Conservation (phyloP, 64 coral and sea anemone species). For the Stichodactyla mertensii region DNA sequence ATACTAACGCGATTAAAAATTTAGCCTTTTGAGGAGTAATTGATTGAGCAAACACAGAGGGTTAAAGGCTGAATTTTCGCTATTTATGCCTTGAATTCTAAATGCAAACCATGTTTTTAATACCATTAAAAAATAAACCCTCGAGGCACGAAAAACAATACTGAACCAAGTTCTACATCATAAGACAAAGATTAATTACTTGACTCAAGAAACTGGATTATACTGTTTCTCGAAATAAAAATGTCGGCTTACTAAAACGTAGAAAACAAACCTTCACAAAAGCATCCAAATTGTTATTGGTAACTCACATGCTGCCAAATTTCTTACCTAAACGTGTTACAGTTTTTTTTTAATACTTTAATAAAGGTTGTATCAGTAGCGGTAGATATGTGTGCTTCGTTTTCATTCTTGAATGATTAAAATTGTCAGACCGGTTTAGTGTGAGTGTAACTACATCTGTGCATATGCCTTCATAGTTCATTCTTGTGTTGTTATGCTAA, state of each 20-base stretch:
- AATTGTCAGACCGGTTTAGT: not conserved
- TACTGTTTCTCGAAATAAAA: too few relatives aligned
- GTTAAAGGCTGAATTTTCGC: not conserved
- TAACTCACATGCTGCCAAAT: too few relatives aligned
- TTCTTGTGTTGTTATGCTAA: not conserved
- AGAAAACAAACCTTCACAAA: too few relatives aligned
- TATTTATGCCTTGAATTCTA: not conserved
- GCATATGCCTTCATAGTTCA: not conserved
- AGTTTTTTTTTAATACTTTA: not conserved
- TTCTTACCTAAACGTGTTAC: too few relatives aligned
- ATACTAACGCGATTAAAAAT: not conserved
- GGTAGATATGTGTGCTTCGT: too few relatives aligned
- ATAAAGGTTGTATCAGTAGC: not conserved
- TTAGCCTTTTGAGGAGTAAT: not conserved
- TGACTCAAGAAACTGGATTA: too few relatives aligned
- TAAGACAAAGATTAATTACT: not conserved
- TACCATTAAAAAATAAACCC: not conserved
- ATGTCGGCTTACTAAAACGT: too few relatives aligned
- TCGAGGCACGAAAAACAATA: not conserved
- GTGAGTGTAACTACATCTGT: not conserved
- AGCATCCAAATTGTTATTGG: too few relatives aligned
- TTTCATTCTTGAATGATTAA: not conserved
- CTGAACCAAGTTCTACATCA: not conserved
- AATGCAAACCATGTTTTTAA: not conserved
- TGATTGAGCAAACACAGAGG: constrained; percentile 5